Evolutionary conservation across 1,140 invertebrate species (phyloP).

Genomic region (Drosophila pseudoobscura): DNA sequence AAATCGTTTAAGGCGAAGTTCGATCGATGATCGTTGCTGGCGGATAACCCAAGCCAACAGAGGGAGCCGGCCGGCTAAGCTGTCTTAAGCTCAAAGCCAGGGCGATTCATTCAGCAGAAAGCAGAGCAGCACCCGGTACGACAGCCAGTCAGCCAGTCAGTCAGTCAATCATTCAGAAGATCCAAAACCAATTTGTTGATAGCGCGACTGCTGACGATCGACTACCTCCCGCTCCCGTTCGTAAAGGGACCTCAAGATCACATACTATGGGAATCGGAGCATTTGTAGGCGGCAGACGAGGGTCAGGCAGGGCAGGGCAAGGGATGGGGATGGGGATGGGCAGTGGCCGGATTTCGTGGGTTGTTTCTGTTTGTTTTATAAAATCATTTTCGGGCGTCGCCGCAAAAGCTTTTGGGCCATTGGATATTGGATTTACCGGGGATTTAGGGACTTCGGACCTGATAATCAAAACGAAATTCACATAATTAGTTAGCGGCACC

Average conservation of each 20-base stretch:
- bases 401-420: slow-evolving; percentile 20
- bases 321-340: slow-evolving; percentile 27
- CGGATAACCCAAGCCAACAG: slow-evolving; percentile 56
- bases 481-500: slow-evolving; percentile 73
- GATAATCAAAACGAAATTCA: slow-evolving; percentile 78
- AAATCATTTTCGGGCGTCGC: slow-evolving; percentile 66
- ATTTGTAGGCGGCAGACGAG: slow-evolving; percentile 39
- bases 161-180: slow-evolving; percentile 75
- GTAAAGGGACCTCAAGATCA: neutral
- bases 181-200: slow-evolving; percentile 79
- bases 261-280: slow-evolving; percentile 57
- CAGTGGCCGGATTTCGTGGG: slow-evolving; percentile 61
- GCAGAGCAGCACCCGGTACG: slow-evolving; percentile 11
- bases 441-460: slow-evolving; percentile 17
- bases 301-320: no score
- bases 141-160: slow-evolving; percentile 8
- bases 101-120: slow-evolving; percentile 58
- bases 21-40: slow-evolving; percentile 68
- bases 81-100: neutral
- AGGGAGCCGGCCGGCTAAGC: no score
- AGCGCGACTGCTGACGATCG: slow-evolving; percentile 67
- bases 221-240: slow-evolving; percentile 40
- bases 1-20: slow-evolving; percentile 77
- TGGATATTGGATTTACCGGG: no score
- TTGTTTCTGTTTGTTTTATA: slow-evolving; percentile 71